Percentiles rank a stretch among this genome's conserved stretches.
phyloP scores from a whole-genome alignment of 2,888 invertebrate species.

The Tinea semifulvella region DNA sequence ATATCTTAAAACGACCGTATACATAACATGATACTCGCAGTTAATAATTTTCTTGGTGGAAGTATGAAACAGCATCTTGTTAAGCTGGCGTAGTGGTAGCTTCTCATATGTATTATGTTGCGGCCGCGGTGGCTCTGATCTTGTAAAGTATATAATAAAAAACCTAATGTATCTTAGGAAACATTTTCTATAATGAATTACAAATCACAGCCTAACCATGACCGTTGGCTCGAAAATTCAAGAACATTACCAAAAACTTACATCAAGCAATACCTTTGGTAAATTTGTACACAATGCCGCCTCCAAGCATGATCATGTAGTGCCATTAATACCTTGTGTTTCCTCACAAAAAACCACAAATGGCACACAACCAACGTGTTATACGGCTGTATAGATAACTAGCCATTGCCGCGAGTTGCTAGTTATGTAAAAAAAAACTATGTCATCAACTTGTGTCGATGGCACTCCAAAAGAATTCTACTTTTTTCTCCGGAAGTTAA shows the following conservation, averaged over 20 bases:
- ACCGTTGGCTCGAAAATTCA: neutral
- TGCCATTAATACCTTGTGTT: neutral
- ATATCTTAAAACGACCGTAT: too few species aligned
- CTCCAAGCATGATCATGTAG: neutral
- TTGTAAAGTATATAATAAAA: too few species aligned
- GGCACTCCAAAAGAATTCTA: neutral
- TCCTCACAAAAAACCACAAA: constrained; percentile 2
- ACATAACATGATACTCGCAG: too few species aligned
- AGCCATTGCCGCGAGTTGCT: constrained; percentile 1
- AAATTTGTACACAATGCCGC: neutral
- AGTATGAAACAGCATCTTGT: too few species aligned
- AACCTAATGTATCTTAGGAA: too few species aligned
- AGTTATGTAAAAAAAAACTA: constrained; percentile 8
- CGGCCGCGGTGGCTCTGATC: too few species aligned
- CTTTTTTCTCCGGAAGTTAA: too few species aligned
- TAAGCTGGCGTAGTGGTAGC: too few species aligned
- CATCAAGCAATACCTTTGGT: neutral
- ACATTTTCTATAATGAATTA: too few species aligned
- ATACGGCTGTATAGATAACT: constrained; percentile 1
- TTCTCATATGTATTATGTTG: too few species aligned
- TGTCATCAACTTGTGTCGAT: constrained; percentile 2
- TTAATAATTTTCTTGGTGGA: too few species aligned
- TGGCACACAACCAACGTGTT: constrained; percentile 2
- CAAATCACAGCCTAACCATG: neutral
- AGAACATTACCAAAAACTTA: neutral